Evolutionary conservation across 1,140 invertebrate species (phyloP), one percentile per base, ranked within the genome.

Genomic region (Colletes latitarsis): DNA sequence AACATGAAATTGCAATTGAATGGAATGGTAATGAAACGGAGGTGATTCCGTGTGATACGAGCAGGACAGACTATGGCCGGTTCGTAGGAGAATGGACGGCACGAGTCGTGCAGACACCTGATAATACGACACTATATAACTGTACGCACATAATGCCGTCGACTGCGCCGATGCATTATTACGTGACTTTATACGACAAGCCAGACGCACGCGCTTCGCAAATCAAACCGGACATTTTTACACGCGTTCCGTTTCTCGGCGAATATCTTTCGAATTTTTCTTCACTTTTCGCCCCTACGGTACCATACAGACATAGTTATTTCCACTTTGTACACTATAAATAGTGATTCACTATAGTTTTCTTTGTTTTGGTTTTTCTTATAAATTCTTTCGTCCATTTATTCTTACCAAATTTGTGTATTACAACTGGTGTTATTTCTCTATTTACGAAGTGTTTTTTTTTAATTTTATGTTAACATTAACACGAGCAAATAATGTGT

Each of bases 1-100:
- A 85, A 86, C 83, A 86, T 82, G 84, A 82, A 86, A 86, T 86
- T 79, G 84, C 81, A 49, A 82, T 55, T 85, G 84, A 86, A 86
- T 86, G 80, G 80, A 82, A 86, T 82, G 71, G 84, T 86, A 86
- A 86, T 86, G 83, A 82, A 86, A 86, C 84, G 80, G 63, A 82
- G 71, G 83, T 80, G 83, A 85, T 85, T 85, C 64, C 71, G 71
- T 41, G 71, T 77, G 75, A 85, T 86, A 78, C 62, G 72, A 55
- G 43, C n/a, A 43, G 75, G 69, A 67, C 78, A 64, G 84, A 71
- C n/a, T 21, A 43, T 70, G 43, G 58, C n/a, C 41, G 46, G 43
- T 53, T 9, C n/a, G 60, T 12, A 21, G 43, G 77, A 83, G 70
- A 80, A 75, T 80, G 53, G 66, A 12, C 49, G n/a, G 41, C 15